Evolutionary conservation across 2,888 invertebrate species (phyloP).

Genomic region (Drosophila flavopinicola): DNA sequence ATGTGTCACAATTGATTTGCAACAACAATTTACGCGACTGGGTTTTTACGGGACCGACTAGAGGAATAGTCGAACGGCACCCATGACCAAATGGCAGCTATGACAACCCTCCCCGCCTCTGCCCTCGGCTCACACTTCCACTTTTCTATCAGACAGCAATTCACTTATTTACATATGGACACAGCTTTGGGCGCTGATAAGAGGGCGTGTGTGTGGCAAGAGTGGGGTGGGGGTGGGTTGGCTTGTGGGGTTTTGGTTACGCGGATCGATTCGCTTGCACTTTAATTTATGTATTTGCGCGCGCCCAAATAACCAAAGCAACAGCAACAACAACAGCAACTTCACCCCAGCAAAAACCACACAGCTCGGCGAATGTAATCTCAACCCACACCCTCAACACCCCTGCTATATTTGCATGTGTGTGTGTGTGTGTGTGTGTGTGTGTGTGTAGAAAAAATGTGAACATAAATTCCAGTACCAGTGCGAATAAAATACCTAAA

Average conservation of each 20-base stretch:
- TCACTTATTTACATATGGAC: constrained; percentile 56
- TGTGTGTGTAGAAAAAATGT: constrained; percentile 35
- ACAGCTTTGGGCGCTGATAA: constrained; percentile 42
- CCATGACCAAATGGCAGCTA: constrained; percentile 57
- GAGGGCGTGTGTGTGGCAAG: constrained; percentile 14
- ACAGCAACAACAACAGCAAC: constrained; percentile 15
- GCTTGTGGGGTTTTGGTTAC: constrained; percentile 3
- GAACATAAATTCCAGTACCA: constrained; percentile 80
- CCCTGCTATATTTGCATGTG: constrained; percentile 50
- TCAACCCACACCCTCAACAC: constrained; percentile 18
- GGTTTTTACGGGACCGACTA: constrained; percentile 16
- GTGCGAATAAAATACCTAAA: constrained; percentile 25
- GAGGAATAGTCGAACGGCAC: constrained; percentile 12
- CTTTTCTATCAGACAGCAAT: constrained; percentile 7
- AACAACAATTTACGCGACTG: constrained; percentile 31
- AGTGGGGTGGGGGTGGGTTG: background rate
- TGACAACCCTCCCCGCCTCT: constrained; percentile 38
- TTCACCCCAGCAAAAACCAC: constrained; percentile 36
- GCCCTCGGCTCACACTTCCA: background rate
- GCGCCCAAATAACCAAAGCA: constrained; percentile 47
- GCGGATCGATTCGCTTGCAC: constrained; percentile 62
- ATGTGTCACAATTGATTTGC: constrained; percentile 61
- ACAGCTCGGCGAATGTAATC: constrained; percentile 36
- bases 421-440: constrained; percentile 37
- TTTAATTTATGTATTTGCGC: constrained; percentile 70